phyloP scores from a whole-genome alignment of 2,113 vertebrate species.

The Rhabdornis inornatus region DNA sequence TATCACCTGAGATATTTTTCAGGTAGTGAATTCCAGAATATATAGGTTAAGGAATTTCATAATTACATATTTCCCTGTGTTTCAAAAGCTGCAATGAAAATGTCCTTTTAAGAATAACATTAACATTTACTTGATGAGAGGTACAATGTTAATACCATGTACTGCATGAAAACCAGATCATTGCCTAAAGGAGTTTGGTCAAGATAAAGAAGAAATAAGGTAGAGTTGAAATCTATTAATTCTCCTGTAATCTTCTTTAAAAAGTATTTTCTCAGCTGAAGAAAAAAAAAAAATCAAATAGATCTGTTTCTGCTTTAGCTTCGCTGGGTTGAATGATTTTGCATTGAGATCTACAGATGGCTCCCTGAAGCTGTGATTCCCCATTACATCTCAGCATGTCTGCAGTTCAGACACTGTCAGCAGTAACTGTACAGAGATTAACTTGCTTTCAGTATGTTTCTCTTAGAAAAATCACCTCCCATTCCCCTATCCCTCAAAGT shows the following conservation, averaged over 20 bases:
- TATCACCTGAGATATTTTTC: background rate
- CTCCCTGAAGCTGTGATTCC: constrained; percentile 11
- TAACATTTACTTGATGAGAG: background rate
- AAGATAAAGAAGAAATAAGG: background rate
- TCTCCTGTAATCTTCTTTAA: background rate
- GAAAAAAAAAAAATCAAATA: background rate
- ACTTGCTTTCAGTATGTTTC: background rate
- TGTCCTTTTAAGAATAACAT: background rate
- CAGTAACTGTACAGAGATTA: background rate
- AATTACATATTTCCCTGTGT: background rate
- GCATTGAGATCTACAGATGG: constrained; percentile 1
- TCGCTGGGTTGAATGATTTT: background rate
- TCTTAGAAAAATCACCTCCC: background rate
- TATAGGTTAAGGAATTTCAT: background rate
- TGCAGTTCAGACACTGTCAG: background rate
- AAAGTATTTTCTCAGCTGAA: background rate
- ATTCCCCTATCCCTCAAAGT: background rate
- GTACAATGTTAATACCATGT: background rate
- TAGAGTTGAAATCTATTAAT: background rate
- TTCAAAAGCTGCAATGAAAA: background rate
- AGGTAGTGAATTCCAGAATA: background rate
- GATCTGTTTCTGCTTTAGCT: background rate
- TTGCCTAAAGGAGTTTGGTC: background rate
- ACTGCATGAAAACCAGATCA: background rate
- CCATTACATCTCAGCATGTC: constrained; percentile 27